Conservation (phyloP, 2,888 invertebrate genomes). For the Mythimna pallens region DNA sequence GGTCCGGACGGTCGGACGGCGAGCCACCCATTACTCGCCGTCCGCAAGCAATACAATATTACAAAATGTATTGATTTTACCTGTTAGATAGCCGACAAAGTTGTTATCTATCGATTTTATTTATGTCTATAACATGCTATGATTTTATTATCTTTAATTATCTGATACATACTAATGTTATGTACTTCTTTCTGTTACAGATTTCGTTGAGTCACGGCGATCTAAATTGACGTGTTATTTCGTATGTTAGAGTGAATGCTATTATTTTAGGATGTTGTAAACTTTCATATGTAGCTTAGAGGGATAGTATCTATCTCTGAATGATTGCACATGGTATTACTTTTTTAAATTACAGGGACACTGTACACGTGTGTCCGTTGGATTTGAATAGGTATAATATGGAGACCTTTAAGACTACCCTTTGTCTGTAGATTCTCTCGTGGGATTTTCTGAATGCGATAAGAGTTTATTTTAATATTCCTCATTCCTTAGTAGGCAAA, state of each 20-base stretch:
- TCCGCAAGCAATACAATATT: neutral
- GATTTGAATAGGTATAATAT: conserved; percentile 10
- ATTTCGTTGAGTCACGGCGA: conserved; percentile 8
- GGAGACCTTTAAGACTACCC: conserved; percentile 28
- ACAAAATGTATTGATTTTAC: conserved; percentile 11
- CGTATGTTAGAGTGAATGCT: conserved; percentile 55
- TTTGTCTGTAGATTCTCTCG: neutral
- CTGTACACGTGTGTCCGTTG: neutral
- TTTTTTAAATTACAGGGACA: conserved; percentile 15
- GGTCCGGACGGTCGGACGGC: too few relatives aligned
- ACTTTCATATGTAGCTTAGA: conserved; percentile 40
- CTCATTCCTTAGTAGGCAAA: conserved; percentile 39
- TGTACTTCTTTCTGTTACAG: conserved; percentile 36
- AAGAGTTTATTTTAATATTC: conserved; percentile 29
- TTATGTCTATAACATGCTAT: neutral
- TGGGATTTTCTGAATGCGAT: conserved; percentile 5
- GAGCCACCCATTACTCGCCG: too few relatives aligned
- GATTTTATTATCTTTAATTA: conserved; percentile 1
- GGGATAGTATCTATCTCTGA: conserved; percentile 66
- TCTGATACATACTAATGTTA: conserved; percentile 8
- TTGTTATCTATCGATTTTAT: conserved; percentile 6
- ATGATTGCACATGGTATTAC: conserved; percentile 34
- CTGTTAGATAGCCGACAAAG: neutral
- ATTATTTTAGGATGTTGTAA: conserved; percentile 53
- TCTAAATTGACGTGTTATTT: conserved; percentile 40